These are phyloP conservation scores for Urosaurus nigricauda DNA, from an alignment of 2,797 vertebrate genomes.

Conservation along the genomic window DNA sequence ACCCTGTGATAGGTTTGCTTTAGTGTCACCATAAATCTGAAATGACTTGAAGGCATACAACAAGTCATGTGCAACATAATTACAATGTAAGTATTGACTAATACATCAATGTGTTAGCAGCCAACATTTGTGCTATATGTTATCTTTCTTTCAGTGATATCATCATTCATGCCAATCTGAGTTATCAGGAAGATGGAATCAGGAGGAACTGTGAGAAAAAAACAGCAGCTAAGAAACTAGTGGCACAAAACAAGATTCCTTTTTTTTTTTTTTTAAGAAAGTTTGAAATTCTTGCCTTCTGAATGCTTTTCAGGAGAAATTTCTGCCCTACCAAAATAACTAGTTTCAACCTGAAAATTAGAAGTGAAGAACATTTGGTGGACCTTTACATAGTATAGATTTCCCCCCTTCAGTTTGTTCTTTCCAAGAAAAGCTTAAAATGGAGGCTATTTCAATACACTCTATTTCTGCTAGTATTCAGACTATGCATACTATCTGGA, in stretches of 20 bases:
- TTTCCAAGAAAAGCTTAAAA: neutral
- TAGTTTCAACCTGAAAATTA: neutral
- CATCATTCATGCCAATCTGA: neutral
- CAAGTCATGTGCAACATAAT: slow-evolving; percentile 34
- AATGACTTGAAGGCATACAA: no score
- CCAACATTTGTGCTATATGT: neutral
- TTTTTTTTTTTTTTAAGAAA: neutral
- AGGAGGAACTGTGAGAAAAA: neutral
- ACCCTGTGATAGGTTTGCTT: no score
- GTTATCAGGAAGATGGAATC: neutral
- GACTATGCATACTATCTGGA: neutral
- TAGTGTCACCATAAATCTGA: no score
- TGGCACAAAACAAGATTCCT: neutral
- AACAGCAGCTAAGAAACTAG: neutral
- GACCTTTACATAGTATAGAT: neutral
- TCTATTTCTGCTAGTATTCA: neutral
- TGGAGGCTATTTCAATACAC: neutral
- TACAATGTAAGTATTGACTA: slow-evolving; percentile 2
- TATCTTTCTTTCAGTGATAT: neutral
- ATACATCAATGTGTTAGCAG: slow-evolving; percentile 25
- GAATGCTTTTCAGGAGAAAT: neutral
- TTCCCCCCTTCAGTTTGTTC: neutral
- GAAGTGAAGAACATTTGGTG: neutral
- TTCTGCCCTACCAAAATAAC: neutral
- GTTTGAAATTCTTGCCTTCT: neutral